Conservation (phyloP, 2,113 vertebrate species). For the Pagrus major region DNA sequence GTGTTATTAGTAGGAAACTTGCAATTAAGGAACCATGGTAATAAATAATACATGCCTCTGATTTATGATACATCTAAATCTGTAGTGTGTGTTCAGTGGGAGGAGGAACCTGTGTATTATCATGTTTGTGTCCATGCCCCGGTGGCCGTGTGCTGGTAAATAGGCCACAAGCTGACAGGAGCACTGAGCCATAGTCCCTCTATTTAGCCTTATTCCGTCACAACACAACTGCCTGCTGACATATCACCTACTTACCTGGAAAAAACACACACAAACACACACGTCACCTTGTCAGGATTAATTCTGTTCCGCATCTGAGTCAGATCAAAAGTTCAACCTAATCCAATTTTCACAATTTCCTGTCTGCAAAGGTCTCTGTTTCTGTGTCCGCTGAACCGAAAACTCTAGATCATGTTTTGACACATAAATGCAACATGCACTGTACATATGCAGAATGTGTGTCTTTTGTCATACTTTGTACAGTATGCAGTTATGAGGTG, state of each 20-base stretch:
- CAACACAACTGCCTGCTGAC: constrained; percentile 24
- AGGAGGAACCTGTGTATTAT: neutral
- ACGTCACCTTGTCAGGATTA: constrained; percentile 20
- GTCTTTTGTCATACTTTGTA: neutral
- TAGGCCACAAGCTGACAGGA: constrained; percentile 33
- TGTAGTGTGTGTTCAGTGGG: neutral
- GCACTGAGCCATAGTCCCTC: constrained; percentile 7
- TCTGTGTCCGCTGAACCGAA: neutral
- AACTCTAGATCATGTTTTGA: neutral
- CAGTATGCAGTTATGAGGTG: too few species aligned
- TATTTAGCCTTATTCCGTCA: constrained; percentile 39
- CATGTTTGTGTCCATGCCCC: constrained; percentile 13
- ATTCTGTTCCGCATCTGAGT: constrained; percentile 15
- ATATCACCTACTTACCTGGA: constrained; percentile 49
- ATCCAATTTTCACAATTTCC: neutral
- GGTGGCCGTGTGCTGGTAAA: constrained; percentile 22
- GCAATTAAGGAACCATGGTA: neutral
- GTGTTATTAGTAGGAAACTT: neutral
- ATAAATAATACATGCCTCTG: neutral
- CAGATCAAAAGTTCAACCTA: constrained; percentile 23
- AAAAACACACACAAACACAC: constrained; percentile 15
- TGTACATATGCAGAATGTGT: too few species aligned
- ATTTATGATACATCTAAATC: constrained; percentile 17
- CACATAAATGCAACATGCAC: neutral
- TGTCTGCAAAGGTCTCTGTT: neutral